Conservation (phyloP, 2,113 vertebrate genomes). For the Pelvicachromis taeniatus region DNA sequence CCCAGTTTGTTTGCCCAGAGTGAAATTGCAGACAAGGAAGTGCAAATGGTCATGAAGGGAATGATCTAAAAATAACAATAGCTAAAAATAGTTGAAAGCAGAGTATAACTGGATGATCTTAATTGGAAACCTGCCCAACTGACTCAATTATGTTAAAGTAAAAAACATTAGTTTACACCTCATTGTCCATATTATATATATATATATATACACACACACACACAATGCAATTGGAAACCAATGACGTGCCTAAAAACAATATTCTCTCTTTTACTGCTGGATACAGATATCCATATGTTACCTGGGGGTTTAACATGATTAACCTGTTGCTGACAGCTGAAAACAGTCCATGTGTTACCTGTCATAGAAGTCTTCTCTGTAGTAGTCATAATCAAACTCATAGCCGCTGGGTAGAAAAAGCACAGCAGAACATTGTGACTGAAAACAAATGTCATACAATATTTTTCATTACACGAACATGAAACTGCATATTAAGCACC, state of each 20-base stretch:
- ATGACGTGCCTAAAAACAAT: background rate
- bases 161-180: background rate
- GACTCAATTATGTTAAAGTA: background rate
- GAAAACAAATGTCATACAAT: background rate
- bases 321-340: background rate
- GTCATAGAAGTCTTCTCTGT: constrained; percentile 87
- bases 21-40: background rate
- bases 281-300: background rate
- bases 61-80: background rate
- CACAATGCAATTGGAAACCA: background rate
- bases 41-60: background rate
- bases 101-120: background rate
- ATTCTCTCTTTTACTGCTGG: background rate
- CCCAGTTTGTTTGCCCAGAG: background rate
- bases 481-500: background rate
- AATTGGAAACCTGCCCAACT: background rate
- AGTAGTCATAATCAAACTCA: constrained; percentile 87
- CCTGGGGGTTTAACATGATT: background rate
- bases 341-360: constrained; percentile 68
- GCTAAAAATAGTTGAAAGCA: background rate
- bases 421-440: background rate
- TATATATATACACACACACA: background rate
- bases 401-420: constrained; percentile 77
- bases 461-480: background rate
- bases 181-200: background rate